Evolutionary conservation across 2,797 vertebrate genomes (phyloP).

Genomic region (Cossypha caffra): DNA sequence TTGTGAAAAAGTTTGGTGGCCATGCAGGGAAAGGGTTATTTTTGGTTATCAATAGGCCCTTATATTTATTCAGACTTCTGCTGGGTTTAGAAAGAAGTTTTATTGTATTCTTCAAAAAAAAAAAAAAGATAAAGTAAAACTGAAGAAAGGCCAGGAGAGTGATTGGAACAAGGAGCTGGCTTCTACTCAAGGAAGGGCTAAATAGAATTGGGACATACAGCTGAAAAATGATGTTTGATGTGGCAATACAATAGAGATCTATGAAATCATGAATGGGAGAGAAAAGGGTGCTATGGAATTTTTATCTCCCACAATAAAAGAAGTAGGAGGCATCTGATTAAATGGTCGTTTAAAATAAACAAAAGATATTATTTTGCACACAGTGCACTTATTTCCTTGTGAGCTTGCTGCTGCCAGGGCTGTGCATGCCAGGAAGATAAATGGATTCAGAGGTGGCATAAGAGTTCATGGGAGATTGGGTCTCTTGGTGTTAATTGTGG

Average conservation of each 20-base stretch:
- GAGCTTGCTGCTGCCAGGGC: not conserved
- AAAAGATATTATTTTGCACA: constrained; percentile 37
- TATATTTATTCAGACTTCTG: constrained; percentile 28
- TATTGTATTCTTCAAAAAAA: not conserved
- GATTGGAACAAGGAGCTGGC: constrained; percentile 25
- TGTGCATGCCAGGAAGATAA: constrained; percentile 38
- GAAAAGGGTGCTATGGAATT: constrained; percentile 25
- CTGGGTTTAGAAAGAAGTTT: constrained; percentile 12
- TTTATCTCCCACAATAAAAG: constrained; percentile 43
- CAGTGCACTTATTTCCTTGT: constrained; percentile 16
- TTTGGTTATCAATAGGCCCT: not conserved
- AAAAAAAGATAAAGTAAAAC: not conserved
- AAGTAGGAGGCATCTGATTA: constrained; percentile 44
- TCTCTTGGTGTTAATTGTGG: constrained; percentile 42
- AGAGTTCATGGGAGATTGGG: constrained; percentile 12
- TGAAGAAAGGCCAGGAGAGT: constrained; percentile 3
- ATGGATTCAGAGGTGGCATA: constrained; percentile 11
- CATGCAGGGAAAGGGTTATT: not conserved
- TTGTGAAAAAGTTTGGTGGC: not conserved
- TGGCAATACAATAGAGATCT: constrained; percentile 48
- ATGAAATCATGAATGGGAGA: constrained; percentile 25
- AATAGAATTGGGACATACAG: constrained; percentile 36
- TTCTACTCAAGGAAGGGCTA: constrained; percentile 28
- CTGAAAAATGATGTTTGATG: constrained; percentile 52
- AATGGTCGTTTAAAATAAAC: constrained; percentile 55